phyloP scores from a whole-genome alignment of 2,113 vertebrate genomes.

The Salvelinus namaycush region DNA sequence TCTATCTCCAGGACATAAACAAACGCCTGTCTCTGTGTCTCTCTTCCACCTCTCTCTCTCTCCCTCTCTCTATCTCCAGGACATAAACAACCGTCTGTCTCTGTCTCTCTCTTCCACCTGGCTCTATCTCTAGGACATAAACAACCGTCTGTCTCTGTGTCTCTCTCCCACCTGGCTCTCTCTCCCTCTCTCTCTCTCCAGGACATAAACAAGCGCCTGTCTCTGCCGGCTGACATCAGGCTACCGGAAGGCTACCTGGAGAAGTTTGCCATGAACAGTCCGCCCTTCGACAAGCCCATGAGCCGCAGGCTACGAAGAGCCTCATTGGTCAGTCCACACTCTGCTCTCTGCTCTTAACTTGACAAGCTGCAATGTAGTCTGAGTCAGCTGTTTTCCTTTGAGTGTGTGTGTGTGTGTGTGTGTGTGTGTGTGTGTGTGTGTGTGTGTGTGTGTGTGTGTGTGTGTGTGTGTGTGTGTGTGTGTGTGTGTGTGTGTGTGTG shows the following conservation, averaged over 20 bases:
- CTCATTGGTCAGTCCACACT: constrained; percentile 71
- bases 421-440: background rate
- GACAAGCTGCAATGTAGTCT: constrained; percentile 4
- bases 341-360: background rate
- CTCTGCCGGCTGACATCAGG: constrained; percentile 80
- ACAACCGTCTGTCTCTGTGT: too few relatives aligned
- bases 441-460: background rate
- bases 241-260: constrained; percentile 81
- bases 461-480: background rate
- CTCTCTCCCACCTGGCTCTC: background rate
- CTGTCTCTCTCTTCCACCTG: too few relatives aligned
- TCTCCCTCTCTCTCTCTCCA: constrained; percentile 36
- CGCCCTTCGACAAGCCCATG: constrained; percentile 81
- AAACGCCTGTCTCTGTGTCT: background rate
- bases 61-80: too few relatives aligned
- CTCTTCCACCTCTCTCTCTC: background rate
- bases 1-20: too few relatives aligned
- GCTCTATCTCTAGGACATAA: too few relatives aligned
- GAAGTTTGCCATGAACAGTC: constrained; percentile 82
- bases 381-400: too few relatives aligned
- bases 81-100: too few relatives aligned
- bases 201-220: constrained; percentile 83
- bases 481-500: background rate
- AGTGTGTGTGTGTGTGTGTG: constrained; percentile 17
- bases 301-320: constrained; percentile 78